Evolutionary conservation across 2,888 invertebrate species (phyloP).

Genomic region (Brachylomia viminalis): DNA sequence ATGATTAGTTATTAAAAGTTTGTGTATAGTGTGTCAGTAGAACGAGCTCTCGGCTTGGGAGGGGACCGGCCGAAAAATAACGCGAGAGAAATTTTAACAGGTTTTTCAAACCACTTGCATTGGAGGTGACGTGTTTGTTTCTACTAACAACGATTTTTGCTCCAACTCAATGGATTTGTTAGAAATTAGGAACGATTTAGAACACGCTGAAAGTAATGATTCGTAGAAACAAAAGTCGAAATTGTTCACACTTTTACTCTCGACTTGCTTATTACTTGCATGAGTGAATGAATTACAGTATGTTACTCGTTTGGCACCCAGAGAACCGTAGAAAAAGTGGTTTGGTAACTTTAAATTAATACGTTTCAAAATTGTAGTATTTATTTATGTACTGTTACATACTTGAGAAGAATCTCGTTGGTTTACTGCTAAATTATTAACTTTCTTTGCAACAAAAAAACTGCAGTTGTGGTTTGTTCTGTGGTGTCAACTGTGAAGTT

Average conservation of each 20-base stretch:
- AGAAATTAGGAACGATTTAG: background rate
- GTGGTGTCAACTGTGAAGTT: constrained; percentile 46
- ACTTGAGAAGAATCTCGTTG: constrained; percentile 43
- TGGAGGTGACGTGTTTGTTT: constrained; percentile 50
- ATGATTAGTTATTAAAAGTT: constrained; percentile 23
- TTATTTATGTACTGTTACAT: constrained; percentile 48
- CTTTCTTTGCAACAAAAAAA: constrained; percentile 63
- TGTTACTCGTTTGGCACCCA: constrained; percentile 19
- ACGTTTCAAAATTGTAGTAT: constrained; percentile 24
- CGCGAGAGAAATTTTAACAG: constrained; percentile 67
- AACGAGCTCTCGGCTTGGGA: constrained; percentile 44
- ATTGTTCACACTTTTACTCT: constrained; percentile 38
- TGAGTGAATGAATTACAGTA: constrained; percentile 31
- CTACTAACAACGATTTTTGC: constrained; percentile 30
- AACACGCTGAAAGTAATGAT: background rate
- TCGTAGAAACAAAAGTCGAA: constrained; percentile 3
- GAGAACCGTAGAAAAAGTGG: constrained; percentile 29
- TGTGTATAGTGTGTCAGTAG: constrained; percentile 65
- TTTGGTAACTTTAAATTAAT: constrained; percentile 23
- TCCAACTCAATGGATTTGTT: constrained; percentile 17
- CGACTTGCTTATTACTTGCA: constrained; percentile 16
- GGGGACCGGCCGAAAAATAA: constrained; percentile 62
- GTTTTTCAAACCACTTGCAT: constrained; percentile 59
- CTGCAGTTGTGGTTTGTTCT: constrained; percentile 42
- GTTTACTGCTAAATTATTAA: constrained; percentile 45